These are phyloP conservation scores for Rhabdornis inornatus DNA, from an alignment of 2,113 vertebrate species.

Conservation along the genomic window DNA sequence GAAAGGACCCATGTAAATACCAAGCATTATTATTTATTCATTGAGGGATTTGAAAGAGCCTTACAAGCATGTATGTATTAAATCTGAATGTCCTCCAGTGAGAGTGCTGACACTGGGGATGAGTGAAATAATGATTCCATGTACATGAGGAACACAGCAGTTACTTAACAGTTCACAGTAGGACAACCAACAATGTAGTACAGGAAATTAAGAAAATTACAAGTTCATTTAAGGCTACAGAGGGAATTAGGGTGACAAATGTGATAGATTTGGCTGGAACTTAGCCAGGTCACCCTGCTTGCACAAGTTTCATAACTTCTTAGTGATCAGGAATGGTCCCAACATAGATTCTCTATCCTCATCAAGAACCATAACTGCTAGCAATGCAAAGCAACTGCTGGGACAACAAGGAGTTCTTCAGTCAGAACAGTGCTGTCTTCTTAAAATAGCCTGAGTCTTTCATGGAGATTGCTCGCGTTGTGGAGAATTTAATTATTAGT, in stretches of 20 bases:
- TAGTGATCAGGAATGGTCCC: background rate
- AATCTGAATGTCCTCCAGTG: background rate
- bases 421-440: background rate
- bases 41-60: background rate
- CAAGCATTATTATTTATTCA: conserved; percentile 28
- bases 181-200: background rate
- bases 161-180: conserved; percentile 15
- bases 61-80: background rate
- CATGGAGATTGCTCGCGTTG: background rate
- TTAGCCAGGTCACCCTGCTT: background rate
- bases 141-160: background rate
- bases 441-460: background rate
- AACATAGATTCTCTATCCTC: background rate
- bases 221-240: background rate
- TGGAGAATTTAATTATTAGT: background rate
- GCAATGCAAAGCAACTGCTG: background rate
- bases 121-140: background rate
- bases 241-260: background rate
- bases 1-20: conserved; percentile 12
- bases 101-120: background rate
- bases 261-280: conserved; percentile 5
- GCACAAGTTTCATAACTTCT: background rate
- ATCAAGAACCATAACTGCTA: background rate
- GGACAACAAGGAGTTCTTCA: background rate
- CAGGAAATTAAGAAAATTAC: background rate